A percentile compares a stretch with the other conserved stretches of the same genome.
Evolutionary conservation across 2,888 invertebrate species (phyloP).

Genomic region (Peribatodes rhomboidaria): DNA sequence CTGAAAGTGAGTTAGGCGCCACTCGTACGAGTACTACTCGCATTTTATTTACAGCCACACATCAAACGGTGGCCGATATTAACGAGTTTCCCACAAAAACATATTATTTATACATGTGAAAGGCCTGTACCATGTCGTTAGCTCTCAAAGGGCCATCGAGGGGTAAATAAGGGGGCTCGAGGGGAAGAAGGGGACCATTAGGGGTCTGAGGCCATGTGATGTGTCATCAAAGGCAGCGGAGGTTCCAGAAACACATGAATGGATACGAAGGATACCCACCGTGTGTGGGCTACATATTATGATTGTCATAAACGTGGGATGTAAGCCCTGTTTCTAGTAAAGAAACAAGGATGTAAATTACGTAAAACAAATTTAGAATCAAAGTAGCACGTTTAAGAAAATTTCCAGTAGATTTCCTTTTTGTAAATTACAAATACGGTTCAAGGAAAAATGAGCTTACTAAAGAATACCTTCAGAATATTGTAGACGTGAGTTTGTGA

Average conservation of each 20-base stretch:
- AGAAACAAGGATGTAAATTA: too few relatives aligned
- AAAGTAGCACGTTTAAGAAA: too few relatives aligned
- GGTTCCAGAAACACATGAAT: conserved; percentile 18
- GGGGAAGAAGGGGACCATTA: conserved; percentile 5
- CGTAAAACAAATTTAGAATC: too few relatives aligned
- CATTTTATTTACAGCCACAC: conserved; percentile 17
- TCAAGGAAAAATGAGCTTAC: too few relatives aligned
- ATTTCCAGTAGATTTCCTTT: too few relatives aligned
- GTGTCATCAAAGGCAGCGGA: conserved; percentile 44
- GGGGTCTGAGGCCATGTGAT: conserved; percentile 27
- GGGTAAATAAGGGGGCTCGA: conserved; percentile 18
- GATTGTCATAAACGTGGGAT: background rate
- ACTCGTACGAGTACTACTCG: conserved; percentile 1
- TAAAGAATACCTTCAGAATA: too few relatives aligned
- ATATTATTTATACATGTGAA: conserved; percentile 30
- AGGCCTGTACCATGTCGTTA: conserved; percentile 34
- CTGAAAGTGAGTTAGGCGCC: conserved; percentile 16
- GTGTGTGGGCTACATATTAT: background rate
- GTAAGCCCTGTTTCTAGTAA: too few relatives aligned
- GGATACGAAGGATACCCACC: conserved; percentile 25
- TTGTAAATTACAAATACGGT: too few relatives aligned
- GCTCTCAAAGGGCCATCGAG: conserved; percentile 41
- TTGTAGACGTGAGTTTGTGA: too few relatives aligned
- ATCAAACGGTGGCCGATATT: conserved; percentile 29
- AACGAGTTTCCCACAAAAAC: conserved; percentile 32